Evolutionary conservation across 64 coral and sea anemone species (phyloP).

Genomic region (Stylophora pistillata): DNA sequence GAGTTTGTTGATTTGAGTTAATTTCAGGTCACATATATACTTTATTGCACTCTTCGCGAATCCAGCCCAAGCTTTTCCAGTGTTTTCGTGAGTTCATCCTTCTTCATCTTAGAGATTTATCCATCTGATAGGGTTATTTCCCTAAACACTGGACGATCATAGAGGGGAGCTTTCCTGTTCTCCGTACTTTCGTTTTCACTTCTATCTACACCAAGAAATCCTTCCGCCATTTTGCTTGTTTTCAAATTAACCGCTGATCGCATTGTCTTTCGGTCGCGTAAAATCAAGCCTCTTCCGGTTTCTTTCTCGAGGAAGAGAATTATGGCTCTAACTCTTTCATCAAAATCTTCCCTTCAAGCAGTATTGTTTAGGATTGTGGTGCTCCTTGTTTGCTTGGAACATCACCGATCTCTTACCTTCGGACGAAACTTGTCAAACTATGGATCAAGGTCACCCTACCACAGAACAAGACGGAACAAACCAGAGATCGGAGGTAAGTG

Average conservation of each 20-base stretch:
- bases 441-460: neutral
- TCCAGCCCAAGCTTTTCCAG: constrained; percentile 66
- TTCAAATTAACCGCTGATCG: constrained; percentile 24
- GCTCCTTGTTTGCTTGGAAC: neutral
- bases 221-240: constrained; percentile 39
- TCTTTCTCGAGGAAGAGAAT: neutral
- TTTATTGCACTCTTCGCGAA: constrained; percentile 38
- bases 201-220: neutral
- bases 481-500: neutral
- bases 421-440: neutral
- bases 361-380: neutral
- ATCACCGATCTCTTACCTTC: neutral
- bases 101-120: constrained; percentile 79
- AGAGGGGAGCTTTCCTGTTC: neutral
- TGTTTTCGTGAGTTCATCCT: constrained; percentile 61
- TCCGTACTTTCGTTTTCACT: constrained; percentile 35
- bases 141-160: constrained; percentile 69
- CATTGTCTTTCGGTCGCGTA: neutral
- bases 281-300: neutral
- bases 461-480: neutral
- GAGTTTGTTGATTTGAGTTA: too few relatives aligned
- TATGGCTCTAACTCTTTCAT: neutral
- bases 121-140: constrained; percentile 79
- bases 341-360: neutral
- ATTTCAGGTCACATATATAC: too few relatives aligned